Evolutionary conservation across 1,140 invertebrate species (phyloP).

Genomic region (Mamestra configurata): DNA sequence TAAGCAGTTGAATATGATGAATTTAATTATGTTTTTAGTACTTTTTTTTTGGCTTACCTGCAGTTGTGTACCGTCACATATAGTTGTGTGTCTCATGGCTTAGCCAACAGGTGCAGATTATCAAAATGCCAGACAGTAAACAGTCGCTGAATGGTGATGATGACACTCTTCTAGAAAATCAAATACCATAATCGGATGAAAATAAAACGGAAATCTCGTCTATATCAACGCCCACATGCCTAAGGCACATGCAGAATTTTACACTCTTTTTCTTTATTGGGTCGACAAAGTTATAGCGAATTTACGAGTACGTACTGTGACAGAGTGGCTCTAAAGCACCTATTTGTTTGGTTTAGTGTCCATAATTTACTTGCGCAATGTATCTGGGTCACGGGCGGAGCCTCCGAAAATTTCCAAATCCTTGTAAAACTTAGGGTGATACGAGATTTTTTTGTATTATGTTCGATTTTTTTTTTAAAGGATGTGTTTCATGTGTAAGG

Average conservation of each 20-base stretch:
- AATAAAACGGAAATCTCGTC: background rate
- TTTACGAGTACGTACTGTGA: slow-evolving; percentile 53
- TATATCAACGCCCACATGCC: background rate
- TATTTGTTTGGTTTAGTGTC: slow-evolving; percentile 65
- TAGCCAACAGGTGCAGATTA: no score
- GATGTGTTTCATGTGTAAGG: background rate
- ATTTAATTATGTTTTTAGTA: no score
- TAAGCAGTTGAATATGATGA: no score
- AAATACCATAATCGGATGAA: background rate
- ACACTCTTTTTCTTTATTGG: slow-evolving; percentile 42
- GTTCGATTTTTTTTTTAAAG: background rate
- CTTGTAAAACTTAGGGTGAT: slow-evolving; percentile 10
- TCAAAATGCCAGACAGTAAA: no score
- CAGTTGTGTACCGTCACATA: no score
- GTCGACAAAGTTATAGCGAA: slow-evolving; percentile 45
- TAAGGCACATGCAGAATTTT: slow-evolving; percentile 41
- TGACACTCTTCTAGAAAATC: background rate
- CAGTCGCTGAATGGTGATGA: no score
- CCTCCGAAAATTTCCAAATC: slow-evolving; percentile 13
- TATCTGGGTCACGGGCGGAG: slow-evolving; percentile 48
- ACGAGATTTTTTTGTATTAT: background rate
- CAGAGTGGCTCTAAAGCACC: slow-evolving; percentile 59
- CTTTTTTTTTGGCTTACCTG: no score
- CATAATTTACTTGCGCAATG: slow-evolving; percentile 61
- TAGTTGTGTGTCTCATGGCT: no score